phyloP scores from a whole-genome alignment of 30 jellyfish, hydroid and myxozoan genomes.

The Aurelia coerulea region DNA sequence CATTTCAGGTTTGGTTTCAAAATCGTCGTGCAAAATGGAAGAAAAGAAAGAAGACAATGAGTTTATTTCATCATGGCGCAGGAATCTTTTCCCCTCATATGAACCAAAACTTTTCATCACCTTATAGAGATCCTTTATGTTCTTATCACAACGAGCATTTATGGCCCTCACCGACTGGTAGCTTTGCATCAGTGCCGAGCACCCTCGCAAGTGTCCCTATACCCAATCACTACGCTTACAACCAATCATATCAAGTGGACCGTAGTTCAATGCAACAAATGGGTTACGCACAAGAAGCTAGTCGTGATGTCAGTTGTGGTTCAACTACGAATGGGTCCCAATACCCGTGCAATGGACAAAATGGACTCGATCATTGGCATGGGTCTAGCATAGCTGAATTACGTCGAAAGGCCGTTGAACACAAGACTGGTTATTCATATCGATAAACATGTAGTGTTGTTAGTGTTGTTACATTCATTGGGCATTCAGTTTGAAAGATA shows the following conservation, averaged over 20 bases:
- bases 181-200: conserved; percentile 64
- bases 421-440: conserved; percentile 75
- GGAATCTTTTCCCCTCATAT: conserved; percentile 91
- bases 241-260: conserved; percentile 85
- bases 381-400: conserved; percentile 88
- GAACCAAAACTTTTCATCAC: conserved; percentile 82
- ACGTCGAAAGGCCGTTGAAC: conserved; percentile 90
- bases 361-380: conserved; percentile 89
- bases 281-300: conserved; percentile 70
- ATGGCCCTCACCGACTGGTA: conserved; percentile 88
- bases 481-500: no score
- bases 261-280: conserved; percentile 74
- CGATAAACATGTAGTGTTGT: conserved; percentile 33
- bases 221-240: conserved; percentile 73
- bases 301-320: conserved; percentile 73
- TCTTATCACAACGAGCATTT: conserved; percentile 89
- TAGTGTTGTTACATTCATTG: no score
- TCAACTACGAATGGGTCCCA: conserved; percentile 61
- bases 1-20: conserved; percentile 96
- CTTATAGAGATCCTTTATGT: conserved; percentile 84
- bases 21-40: conserved; percentile 99
- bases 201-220: conserved; percentile 62
- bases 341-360: conserved; percentile 83
- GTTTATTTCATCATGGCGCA: conserved; percentile 89
- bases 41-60: conserved; percentile 98